These are phyloP conservation scores for Trissolcus japonicus DNA, from an alignment of 2,888 invertebrate species.

Conservation along the genomic window DNA sequence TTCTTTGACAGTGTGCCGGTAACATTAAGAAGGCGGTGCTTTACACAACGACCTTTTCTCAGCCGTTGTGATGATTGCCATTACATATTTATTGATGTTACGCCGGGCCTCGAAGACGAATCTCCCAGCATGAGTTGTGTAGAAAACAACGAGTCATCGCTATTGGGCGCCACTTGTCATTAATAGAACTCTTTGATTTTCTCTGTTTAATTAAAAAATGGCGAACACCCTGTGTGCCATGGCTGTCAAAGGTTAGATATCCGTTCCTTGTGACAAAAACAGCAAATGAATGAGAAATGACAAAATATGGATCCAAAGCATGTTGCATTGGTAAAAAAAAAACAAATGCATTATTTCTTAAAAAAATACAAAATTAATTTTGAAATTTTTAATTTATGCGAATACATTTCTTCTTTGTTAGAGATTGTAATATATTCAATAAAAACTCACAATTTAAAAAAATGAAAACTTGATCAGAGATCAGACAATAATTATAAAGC, in stretches of 20 bases:
- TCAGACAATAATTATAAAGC: too few relatives aligned
- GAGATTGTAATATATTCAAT: too few relatives aligned
- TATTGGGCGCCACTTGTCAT: conserved; percentile 76
- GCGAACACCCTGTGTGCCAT: conserved; percentile 69
- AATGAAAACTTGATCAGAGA: too few relatives aligned
- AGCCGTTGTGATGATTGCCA: conserved; percentile 56
- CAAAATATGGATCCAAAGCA: too few relatives aligned
- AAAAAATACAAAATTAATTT: too few relatives aligned
- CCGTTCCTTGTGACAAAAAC: conserved; percentile 12
- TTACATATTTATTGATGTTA: conserved; percentile 56
- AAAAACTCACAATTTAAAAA: too few relatives aligned
- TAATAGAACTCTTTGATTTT: conserved; percentile 73
- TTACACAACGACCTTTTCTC: conserved; percentile 54
- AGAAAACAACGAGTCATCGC: conserved; percentile 74
- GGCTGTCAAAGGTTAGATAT: conserved; percentile 6
- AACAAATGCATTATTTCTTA: too few relatives aligned
- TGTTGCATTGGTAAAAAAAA: too few relatives aligned
- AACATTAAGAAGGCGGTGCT: conserved; percentile 67
- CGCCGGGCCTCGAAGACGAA: conserved; percentile 54
- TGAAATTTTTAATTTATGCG: too few relatives aligned
- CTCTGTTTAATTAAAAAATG: conserved; percentile 72
- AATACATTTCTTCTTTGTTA: too few relatives aligned
- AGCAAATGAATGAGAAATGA: background rate
- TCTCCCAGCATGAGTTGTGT: conserved; percentile 67
- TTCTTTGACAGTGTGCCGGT: conserved; percentile 59